Conservation (phyloP, 2,888 invertebrate genomes). For the Labia minor region DNA sequence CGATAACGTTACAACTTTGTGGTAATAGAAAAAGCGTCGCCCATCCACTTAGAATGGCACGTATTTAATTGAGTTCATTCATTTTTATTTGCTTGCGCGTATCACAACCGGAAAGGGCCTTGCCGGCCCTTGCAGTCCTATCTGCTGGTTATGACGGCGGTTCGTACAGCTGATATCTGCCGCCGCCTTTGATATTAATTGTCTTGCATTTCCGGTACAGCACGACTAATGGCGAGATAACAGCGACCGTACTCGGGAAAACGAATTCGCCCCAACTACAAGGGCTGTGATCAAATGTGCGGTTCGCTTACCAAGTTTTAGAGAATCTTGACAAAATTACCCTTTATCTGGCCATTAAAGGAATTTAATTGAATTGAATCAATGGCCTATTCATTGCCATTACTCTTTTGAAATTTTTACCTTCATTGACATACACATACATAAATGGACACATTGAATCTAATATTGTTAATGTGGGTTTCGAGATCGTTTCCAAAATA, state of each 20-base stretch:
- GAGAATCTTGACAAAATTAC: too few species aligned
- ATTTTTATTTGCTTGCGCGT: neutral
- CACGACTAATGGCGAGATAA: conserved; percentile 4
- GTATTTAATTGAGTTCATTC: conserved; percentile 13
- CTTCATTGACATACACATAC: too few species aligned
- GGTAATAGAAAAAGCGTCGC: neutral
- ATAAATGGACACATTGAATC: too few species aligned
- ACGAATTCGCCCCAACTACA: neutral
- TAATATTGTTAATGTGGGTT: too few species aligned
- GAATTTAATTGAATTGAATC: too few species aligned
- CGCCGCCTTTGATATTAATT: conserved; percentile 13
- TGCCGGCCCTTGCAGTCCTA: neutral
- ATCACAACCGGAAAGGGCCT: neutral
- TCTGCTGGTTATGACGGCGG: neutral
- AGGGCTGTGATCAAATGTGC: neutral
- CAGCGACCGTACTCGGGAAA: neutral
- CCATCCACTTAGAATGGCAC: conserved; percentile 1
- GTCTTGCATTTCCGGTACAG: neutral
- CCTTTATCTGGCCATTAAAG: too few species aligned
- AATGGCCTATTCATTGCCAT: too few species aligned
- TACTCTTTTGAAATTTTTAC: too few species aligned
- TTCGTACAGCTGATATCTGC: neutral
- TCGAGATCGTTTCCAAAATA: too few species aligned
- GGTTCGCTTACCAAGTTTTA: neutral
- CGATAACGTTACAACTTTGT: neutral